Evolutionary conservation across 2,888 invertebrate genomes (phyloP).

Genomic region (Blera fallax): DNA sequence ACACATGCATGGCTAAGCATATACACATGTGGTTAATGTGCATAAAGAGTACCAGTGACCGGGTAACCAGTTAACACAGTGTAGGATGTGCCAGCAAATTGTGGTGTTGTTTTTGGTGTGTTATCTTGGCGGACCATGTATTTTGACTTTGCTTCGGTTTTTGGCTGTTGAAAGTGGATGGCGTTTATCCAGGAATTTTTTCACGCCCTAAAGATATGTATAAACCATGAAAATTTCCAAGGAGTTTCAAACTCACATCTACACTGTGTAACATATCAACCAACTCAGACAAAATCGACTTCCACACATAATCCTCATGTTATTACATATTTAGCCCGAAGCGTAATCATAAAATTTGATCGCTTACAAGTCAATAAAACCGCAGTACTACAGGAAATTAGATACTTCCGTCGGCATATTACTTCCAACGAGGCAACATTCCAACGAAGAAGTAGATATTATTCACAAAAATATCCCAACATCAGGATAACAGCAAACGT

Average conservation of each 20-base stretch:
- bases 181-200: too few species aligned
- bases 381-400: slow-evolving; percentile 42
- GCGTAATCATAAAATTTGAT: slow-evolving; percentile 40
- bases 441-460: not conserved
- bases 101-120: not conserved
- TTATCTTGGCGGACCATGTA: not conserved
- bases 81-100: not conserved
- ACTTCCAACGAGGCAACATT: not conserved
- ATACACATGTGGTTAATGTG: not conserved
- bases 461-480: slow-evolving; percentile 18
- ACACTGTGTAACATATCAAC: not conserved
- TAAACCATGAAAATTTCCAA: too few species aligned
- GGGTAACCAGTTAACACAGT: not conserved
- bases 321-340: slow-evolving; percentile 16
- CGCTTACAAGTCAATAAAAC: slow-evolving; percentile 47
- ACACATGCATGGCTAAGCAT: not conserved
- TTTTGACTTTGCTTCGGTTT: too few species aligned
- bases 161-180: too few species aligned
- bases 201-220: too few species aligned
- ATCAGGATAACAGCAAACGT: not conserved
- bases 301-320: not conserved
- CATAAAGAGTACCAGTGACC: not conserved
- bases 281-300: not conserved
- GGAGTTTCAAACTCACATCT: not conserved
- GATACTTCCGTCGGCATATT: slow-evolving; percentile 18